Evolutionary conservation across 1,140 invertebrate genomes (phyloP), one percentile per base, ranked within the genome.

Genomic region (Melipona quadrifasciata): DNA sequence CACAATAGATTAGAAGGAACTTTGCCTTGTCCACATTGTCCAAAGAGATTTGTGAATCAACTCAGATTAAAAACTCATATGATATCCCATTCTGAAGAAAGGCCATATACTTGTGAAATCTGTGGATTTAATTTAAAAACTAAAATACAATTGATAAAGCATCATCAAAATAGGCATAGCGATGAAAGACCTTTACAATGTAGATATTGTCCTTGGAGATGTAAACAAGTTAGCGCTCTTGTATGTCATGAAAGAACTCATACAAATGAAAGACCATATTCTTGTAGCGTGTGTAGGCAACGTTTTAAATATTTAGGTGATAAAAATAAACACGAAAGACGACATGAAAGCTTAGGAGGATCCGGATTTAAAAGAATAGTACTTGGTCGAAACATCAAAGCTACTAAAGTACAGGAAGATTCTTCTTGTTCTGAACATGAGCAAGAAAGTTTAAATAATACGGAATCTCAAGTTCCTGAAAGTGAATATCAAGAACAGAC

Each of bases 231-330:
- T 5, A 94, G 94, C 58, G 94, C 94, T 0, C 89, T 95, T 1
- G 94, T 95, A 19, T 95, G 94, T 84, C 99, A 99, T 95, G 99
- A 99, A 93, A 95, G 99, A 84, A 99, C 99, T 2, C 99, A 99
- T 92, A 99, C 99, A 11, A 98, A 99, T 93, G 99, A 99, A 94
- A 95, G 99, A 77, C 99, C 99, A 1, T 99, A 99, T 94, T 97
- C 98, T 64, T 99, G 99, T 94, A 99, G 99, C 92, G 98, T 99
- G 86, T 99, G 99, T 93, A 97, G 98, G 58, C 99, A 99, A 94
- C 97, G 98, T 2, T 99, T 99, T 95, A 96, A 99, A 87, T 96
- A 99, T 93, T 98, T 99, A 92, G 98, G 99, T 93, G 94, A 95
- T 73, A 95, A 94, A 57, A 95, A 95, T 70, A 95, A 95, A 65